Base-by-base conservation (phyloP, 2,888 invertebrate genomes). In the Heteropelma amictum region DNA sequence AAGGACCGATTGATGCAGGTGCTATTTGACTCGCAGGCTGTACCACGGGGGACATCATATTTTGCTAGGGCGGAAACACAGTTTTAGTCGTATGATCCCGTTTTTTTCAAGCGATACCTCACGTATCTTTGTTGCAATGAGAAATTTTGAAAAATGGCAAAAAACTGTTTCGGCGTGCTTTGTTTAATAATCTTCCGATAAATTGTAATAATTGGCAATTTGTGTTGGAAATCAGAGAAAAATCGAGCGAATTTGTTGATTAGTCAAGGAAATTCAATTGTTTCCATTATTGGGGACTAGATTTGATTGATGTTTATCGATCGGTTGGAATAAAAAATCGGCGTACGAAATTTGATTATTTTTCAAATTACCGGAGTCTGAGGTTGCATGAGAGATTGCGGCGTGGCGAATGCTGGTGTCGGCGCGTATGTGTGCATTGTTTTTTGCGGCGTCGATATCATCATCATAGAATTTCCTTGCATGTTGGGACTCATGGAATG, bases 331-430 rank as follows among this genome's bases (percentile, higher is more conserved):
- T n/a, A 35, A 35, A 42, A 19, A 1, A 10, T 47, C 21, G 17
- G 3, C 1, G 1, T 0, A 23, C 4, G 6, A 28, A 7, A 14
- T 14, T 30, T 30, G 1, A 7, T 1, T 14, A 38, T 47, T 17
- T 33, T n/a, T 3, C 12, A 38, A 67, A 89, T 90, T 92, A 96
- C 96, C 77, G 97, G 97, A 69, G 97, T 97, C 89, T 96, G 96
- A 0, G 96, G 95, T 89, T 96, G 96, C 94, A 96, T 95, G 89
- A 96, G 92, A 83, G 94, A 95, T 84, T 96, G 95, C 1, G 96
- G 96, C 0, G 96, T 94, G 1, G 93, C 91, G 89, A 94, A 95
- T 63, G 93, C 92, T 3, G 95, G 93, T 67, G 93, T 93, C 3
- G 95, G 88, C 3, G 94, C 93, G 89, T 95, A 96, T 28, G 94